Evolutionary conservation across 2,113 vertebrate genomes (phyloP), one percentile per base, ranked within the genome.

Genomic region (Carettochelys insculpta): DNA sequence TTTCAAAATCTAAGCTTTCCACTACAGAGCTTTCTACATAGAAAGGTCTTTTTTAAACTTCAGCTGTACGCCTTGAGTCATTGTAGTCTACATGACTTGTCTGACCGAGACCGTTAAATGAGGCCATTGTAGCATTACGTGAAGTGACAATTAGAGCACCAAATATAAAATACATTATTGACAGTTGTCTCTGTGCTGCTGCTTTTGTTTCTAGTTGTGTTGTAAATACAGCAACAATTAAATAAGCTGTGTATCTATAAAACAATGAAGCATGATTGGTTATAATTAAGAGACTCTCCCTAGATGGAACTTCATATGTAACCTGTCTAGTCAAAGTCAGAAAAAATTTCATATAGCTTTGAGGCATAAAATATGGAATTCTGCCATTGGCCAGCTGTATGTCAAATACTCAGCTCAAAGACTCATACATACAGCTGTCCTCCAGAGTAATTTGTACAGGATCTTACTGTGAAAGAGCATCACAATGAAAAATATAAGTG

Each of bases 131-230:
- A 82, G n/a, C 65, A 82, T 90, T 87, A 76, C 45, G 43, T 79
- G 83, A 89, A 88, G 38, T 77, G 77, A 27, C 34, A 47, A 71
- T 71, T 88, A 92, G 80, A 88, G n/a, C 65, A 75, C 25, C 41
- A 81, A 77, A 82, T 86, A 87, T 47, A 77, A 77, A 87, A 93
- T 88, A 34, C 58, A 80, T 80, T 81, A 3, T 94, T 27, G 88
- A 90, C 80, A 22, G 58, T 88, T 92, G 14, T 77, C 86, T 92
- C 82, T 43, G 20, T 95, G 88, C n/a, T 41, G 82, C 45, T 92
- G 82, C 81, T 11, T 86, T 96, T 93, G 75, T 71, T 93, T 84
- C 94, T 95, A 68, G 91, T 91, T 89, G 79, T 58, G 76, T 68
- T 20, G 78, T 84, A 92, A 88, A 84, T 91, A 89, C 93, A 92